Evolutionary conservation across 2,888 invertebrate species (phyloP), one percentile per base, ranked within the genome.

Genomic region (Enchytraeus crypticus): DNA sequence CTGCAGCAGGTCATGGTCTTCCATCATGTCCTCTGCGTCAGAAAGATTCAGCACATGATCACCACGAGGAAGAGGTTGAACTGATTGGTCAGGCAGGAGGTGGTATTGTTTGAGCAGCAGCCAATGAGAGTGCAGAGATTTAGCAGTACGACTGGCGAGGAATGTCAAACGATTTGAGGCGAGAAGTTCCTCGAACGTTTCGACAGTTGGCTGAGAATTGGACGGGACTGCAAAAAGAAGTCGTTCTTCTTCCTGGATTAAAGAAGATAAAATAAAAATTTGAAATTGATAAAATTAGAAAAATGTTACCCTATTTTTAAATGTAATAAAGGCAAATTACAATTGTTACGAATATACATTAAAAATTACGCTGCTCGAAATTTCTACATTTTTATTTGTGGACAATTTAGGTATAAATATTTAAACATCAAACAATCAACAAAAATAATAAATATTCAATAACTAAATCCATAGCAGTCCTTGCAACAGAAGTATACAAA

Each of bases 51-150:
- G 72, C 2, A 81, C 74, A 66, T 79, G 79, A 57, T 81, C 81
- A 11, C 78, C 79, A 55, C 75, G 71, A 11, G 78, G 77, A 68
- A 80, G 73, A 2, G 80, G 78, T 63, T 79, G 79, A 45, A 79
- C 77, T 75, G 85, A 84, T 81, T 96, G 96, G 79, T 95, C 93
- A 0, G 90, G 89, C 59, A 97, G 81, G 34, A 97, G 81, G 71
- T 89, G 88, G 77, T 92, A 93, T 77, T 92, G 90, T 74, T 90
- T 91, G 81, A 97, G 85, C 33, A 91, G 83, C 69, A 88, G 86
- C 96, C 97, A 97, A 76, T 97, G 95, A 57, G 85, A 85, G 76
- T 88, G 84, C 45, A 97, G 81, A 0, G 88, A 83, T 77, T 89
- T 90, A 0, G 92, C 85, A 1, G 92, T 93, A 64, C 98, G 84